These are phyloP conservation scores for Gambusia affinis DNA, from an alignment of 2,113 vertebrate species.

Conservation along the genomic window DNA sequence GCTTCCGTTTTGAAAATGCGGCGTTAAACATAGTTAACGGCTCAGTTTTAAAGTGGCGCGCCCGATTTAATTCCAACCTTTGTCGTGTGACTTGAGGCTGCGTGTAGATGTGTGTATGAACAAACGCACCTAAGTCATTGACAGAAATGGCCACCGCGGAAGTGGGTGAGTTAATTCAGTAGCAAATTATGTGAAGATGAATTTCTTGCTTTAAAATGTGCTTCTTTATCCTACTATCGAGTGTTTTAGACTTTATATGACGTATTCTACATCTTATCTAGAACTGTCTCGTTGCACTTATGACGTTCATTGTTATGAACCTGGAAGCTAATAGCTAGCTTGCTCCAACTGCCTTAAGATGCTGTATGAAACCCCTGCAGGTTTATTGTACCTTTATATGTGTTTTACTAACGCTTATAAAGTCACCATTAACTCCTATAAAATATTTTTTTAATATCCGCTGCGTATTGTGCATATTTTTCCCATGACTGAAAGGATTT, in stretches of 20 bases:
- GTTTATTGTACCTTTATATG: neutral
- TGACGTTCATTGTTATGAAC: neutral
- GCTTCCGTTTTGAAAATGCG: neutral
- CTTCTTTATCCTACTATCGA: neutral
- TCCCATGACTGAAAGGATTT: too few relatives aligned
- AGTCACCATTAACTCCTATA: too few relatives aligned
- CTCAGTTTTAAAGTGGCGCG: neutral
- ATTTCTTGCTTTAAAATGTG: neutral
- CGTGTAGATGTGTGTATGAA: rapidly evolving
- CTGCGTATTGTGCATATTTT: neutral
- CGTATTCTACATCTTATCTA: neutral
- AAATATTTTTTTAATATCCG: neutral
- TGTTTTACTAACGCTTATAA: too few relatives aligned
- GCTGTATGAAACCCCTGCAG: neutral
- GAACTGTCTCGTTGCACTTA: too few relatives aligned
- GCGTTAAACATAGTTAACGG: neutral
- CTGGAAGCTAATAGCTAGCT: constrained; percentile 33
- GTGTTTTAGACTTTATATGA: neutral
- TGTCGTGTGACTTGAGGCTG: constrained; percentile 27
- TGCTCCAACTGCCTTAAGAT: neutral
- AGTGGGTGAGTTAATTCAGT: constrained; percentile 71
- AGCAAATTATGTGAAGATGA: neutral
- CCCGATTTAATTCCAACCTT: neutral
- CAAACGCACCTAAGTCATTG: constrained; percentile 38
- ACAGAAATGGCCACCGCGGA: constrained; percentile 77